phyloP scores from a whole-genome alignment of 2,113 vertebrate species.

The Zosterops borbonicus region DNA sequence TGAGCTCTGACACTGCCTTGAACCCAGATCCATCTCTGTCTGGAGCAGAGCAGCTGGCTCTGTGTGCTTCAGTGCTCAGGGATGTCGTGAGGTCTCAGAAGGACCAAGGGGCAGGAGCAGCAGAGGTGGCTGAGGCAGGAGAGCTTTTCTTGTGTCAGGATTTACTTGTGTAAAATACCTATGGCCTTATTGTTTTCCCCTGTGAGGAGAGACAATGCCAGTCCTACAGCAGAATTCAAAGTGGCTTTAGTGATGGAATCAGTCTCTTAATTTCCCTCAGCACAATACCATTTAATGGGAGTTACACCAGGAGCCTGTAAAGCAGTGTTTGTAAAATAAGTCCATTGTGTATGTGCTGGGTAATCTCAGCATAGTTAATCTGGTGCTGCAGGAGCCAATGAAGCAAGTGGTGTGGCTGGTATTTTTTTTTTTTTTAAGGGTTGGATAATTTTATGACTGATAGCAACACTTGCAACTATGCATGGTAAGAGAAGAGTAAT shows the following conservation, averaged over 20 bases:
- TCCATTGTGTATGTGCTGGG: background rate
- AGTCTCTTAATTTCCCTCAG: background rate
- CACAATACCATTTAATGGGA: background rate
- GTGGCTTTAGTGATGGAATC: background rate
- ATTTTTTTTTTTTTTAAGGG: background rate
- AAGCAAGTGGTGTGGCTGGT: background rate
- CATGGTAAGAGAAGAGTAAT: background rate
- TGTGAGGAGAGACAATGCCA: background rate
- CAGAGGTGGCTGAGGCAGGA: background rate
- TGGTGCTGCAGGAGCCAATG: background rate
- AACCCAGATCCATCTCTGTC: background rate
- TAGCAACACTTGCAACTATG: background rate
- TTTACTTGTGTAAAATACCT: background rate
- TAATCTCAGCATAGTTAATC: background rate
- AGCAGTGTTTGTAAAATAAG: background rate
- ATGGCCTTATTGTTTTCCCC: accelerated
- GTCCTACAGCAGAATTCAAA: background rate
- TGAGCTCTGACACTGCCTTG: background rate
- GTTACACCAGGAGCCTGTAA: background rate
- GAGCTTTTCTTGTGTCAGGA: background rate
- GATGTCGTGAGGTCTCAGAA: background rate
- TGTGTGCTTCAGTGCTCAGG: background rate
- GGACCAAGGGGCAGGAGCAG: background rate
- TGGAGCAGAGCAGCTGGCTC: background rate
- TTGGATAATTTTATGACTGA: conserved; percentile 42